Percentiles rank a stretch among this genome's conserved stretches.
Evolutionary conservation across 2,888 invertebrate genomes (phyloP).

Genomic region (Epirrhoe tristata): DNA sequence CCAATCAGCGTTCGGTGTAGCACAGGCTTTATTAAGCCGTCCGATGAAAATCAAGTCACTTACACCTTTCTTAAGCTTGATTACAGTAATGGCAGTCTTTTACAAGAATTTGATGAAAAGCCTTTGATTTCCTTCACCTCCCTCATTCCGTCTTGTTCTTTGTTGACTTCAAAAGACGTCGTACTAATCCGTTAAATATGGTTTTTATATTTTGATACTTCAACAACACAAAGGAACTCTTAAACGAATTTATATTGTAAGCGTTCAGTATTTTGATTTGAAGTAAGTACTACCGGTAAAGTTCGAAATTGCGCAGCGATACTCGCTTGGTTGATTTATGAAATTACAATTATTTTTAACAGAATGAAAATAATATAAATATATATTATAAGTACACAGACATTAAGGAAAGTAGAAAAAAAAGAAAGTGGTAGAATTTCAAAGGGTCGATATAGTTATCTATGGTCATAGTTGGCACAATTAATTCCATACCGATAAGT

Average conservation of each 20-base stretch:
- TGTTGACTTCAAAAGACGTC: conserved; percentile 36
- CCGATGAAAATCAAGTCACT: conserved; percentile 68
- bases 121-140: conserved; percentile 49
- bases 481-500: too few species aligned
- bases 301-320: too few species aligned
- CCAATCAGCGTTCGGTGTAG: background rate
- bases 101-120: conserved; percentile 51
- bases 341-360: too few species aligned
- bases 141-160: conserved; percentile 48
- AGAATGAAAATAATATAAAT: too few species aligned
- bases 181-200: conserved; percentile 1
- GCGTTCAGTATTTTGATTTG: background rate
- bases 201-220: conserved; percentile 5
- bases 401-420: too few species aligned
- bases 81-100: conserved; percentile 67
- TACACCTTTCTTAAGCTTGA: conserved; percentile 69
- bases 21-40: conserved; percentile 48
- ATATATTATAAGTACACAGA: too few species aligned
- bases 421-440: too few species aligned
- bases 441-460: too few species aligned
- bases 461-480: too few species aligned
- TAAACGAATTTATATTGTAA: background rate
- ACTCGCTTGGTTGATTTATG: too few species aligned
- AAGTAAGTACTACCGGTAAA: background rate
- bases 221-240: background rate